Base-by-base conservation (phyloP, 2,797 vertebrate species). In the Intellagama lesueurii region DNA sequence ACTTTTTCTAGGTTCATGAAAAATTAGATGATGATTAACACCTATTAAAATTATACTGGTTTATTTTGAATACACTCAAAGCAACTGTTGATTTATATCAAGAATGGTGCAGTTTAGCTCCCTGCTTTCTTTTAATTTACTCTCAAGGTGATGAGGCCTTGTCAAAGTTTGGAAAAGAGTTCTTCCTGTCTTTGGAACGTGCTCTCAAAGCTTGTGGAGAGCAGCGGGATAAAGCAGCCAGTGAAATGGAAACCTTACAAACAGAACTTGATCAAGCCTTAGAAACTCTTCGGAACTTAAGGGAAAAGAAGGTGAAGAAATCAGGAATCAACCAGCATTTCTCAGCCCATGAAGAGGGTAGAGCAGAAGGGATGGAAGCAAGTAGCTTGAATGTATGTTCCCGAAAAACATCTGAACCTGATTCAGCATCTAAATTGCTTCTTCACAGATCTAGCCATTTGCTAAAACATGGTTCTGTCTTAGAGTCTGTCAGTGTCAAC, bases 101-200 rank as follows among this genome's bases (percentile, higher is more conserved):
- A 81, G 75, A 90, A 87, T 94, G 87, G 80, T 91, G 66, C 60
- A 83, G 49, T 83, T 32, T 75, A 83, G 49, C 12, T 69, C n/a
- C 47, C 30, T 80, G 6, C 44, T 66, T 47, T 86, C 49, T 83
- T 85, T 82, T 79, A 76, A 76, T 87, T 87, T 84, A 76, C 26
- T 85, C n/a, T 92, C 49, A 88, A 95, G 94, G 94, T 90, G 93
- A 93, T 40, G 93, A 94, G 60, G 94, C 92, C n/a, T 89, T 96
- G 86, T 93, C 91, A 28, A 94, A 86, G 60, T 91, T 94, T 76
- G 94, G 95, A 60, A 92, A 81, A 73, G 94, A 94, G 77, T 96
- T 96, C 81, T 96, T 95, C 83, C 70, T 92, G 28, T 90, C 92
- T 86, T 90, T 95, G 86, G 94, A 96, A 87, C 87, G 32, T 30